Conservation (phyloP, 92 coral and sea anemone species). For the Bergia puertoricense region DNA sequence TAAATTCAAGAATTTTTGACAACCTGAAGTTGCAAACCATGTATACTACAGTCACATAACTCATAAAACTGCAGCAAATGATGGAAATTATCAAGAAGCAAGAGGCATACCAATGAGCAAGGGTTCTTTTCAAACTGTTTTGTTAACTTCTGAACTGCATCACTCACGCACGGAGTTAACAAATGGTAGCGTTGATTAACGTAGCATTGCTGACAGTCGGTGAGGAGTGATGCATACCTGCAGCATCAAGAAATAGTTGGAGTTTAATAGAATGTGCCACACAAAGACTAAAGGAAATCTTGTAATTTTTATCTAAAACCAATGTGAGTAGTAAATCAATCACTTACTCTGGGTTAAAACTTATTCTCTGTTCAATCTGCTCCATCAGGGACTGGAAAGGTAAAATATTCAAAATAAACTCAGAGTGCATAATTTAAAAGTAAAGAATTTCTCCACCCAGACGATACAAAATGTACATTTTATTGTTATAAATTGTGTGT, state of each 20-base stretch:
- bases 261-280: background rate
- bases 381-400: constrained; percentile 87
- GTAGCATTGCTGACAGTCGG: constrained; percentile 94
- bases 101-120: constrained; percentile 78
- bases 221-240: constrained; percentile 87
- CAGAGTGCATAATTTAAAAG: too few relatives aligned
- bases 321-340: background rate
- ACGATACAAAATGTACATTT: too few relatives aligned
- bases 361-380: constrained; percentile 95
- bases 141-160: constrained; percentile 86
- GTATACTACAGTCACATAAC: background rate
- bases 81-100: background rate
- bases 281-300: background rate
- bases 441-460: too few relatives aligned
- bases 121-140: constrained; percentile 90
- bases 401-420: background rate
- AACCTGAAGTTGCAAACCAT: background rate
- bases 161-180: constrained; percentile 88
- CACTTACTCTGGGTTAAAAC: constrained; percentile 86
- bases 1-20: background rate
- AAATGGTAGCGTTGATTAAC: constrained; percentile 92
- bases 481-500: too few relatives aligned
- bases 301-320: background rate
- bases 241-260: background rate
- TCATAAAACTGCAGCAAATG: background rate